Base-by-base conservation (phyloP, 1,140 invertebrate genomes). In the Polypedilum pembai region DNA sequence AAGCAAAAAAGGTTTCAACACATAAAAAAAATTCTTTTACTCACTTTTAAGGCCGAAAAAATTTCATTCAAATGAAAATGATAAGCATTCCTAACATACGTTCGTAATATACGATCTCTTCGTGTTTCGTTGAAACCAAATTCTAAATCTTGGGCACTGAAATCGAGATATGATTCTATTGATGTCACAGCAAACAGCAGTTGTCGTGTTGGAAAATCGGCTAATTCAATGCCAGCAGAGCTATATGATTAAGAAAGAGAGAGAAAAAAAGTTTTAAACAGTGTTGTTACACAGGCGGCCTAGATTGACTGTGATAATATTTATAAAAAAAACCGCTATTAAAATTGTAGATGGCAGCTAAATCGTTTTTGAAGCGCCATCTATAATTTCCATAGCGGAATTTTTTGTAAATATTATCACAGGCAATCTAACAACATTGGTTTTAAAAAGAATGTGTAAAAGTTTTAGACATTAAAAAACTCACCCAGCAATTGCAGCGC, bases 51-150 rank as follows among this genome's bases (percentile, higher is more conserved):
- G 40, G 93, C 93, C 18, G 92, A 93, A 84, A 92, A 94, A 78
- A 94, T 95, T 83, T 94, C 93, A 83, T 94, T 94, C 74, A 94
- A 85, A 84, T 95, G 93, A 82, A 91, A 95, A 78, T 91, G 90
- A 82, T 94, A 95, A 63, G 91, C 89, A 82, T 95, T 95, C 56
- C 93, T 86, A 69, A 95, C 93, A 83, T 92, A 94, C 12, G 93
- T 95, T 75, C 93, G 86, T 77, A 95, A 85, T 77, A 95, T 92
- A 69, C 92, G 86, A 82, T 95, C 92, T 73, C 92, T 85, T 75
- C 92, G 86, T 74, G 89, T 91, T 81, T 94, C 92, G 83, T 93
- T 92, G 82, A 95, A 89, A 65, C 93, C 93, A 80, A 91, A 92
- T 84, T 94, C 90, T 77, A 92, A 85, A 82, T 91, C 88, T 83